Base-by-base conservation (phyloP, 2,113 vertebrate species). In the Mungos mungo region DNA sequence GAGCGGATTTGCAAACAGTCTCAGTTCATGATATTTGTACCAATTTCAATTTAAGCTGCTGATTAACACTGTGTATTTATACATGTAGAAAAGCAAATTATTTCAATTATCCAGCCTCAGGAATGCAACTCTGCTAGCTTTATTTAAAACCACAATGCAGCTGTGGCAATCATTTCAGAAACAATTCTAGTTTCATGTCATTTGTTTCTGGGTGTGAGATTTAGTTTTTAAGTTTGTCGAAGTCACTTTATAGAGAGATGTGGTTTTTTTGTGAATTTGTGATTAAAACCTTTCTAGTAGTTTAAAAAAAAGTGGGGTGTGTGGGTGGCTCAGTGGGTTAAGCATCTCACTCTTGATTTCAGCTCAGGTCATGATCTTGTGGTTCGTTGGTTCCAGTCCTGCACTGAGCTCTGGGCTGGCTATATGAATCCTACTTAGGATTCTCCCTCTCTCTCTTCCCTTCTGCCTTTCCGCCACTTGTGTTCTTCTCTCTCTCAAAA, bases 31-130 rank as follows among this genome's bases (percentile, higher is more conserved):
- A 50, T 95, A 71, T 98, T 80, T 94, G 38, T 90, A 92, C 57
- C 88, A 68, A 63, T 88, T 97, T 92, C 65, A 88, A 33, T 89
- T 93, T 84, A 95, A 83, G 52, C 74, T 87, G 52, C 63, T 93
- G 92, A 97, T 97, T 93, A 97, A 96, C 68, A 96, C 74, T 90
- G 86, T 95, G 18, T 96, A 65, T 92, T 96, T 97, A 77, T 97
- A 88, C n/a, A 81, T 60, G 63, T 84, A 85, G 79, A 66, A 96
- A 96, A 96, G 54, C 25, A 90, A 96, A 97, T 96, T 89, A 96
- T 96, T 93, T 96, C 41, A 96, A 57, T 97, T 89, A 82, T 27
- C 13, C 63, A 90, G 72, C 18, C 47, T 88, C 18, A 50, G 27
- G 81, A 96, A 72, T 88, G 14, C 41, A 95, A 69, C 57, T 84